Percentiles rank a stretch among this genome's conserved stretches.
Evolutionary conservation across 2,797 vertebrate genomes (phyloP).

Genomic region (Serranus cabrilla): DNA sequence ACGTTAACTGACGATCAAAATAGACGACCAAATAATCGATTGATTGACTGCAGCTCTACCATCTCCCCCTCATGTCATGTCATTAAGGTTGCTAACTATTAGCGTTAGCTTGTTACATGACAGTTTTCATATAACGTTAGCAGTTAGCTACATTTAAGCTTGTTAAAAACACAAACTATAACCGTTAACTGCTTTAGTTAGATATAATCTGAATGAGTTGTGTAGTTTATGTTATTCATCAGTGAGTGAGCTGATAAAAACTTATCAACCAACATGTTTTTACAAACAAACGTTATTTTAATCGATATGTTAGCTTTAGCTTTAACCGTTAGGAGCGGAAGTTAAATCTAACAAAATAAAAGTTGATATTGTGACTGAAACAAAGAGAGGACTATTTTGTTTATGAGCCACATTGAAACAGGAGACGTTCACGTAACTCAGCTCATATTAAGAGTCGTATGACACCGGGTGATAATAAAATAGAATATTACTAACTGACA

Average conservation of each 20-base stretch:
- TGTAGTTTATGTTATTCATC: background rate
- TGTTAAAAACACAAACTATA: background rate
- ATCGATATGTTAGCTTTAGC: background rate
- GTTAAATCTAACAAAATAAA: background rate
- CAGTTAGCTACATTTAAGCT: constrained; percentile 25
- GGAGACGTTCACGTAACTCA: background rate
- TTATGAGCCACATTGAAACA: background rate
- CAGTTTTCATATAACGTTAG: background rate
- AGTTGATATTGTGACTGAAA: background rate
- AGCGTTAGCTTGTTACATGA: constrained; percentile 21
- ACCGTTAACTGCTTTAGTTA: too few relatives aligned
- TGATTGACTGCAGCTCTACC: too few relatives aligned
- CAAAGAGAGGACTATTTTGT: background rate
- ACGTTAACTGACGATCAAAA: too few relatives aligned
- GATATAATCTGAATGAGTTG: fast-evolving
- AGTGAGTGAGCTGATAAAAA: background rate
- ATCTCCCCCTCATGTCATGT: background rate
- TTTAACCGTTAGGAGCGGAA: background rate
- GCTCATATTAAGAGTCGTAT: background rate
- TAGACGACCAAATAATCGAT: too few relatives aligned
- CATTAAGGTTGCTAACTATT: constrained; percentile 30
- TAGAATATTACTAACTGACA: background rate
- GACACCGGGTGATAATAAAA: background rate
- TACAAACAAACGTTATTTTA: background rate
- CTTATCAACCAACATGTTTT: background rate